Percentiles rank a stretch among this genome's conserved stretches.
phyloP scores from a whole-genome alignment of 2,888 invertebrate species.

The Phania funesta region DNA sequence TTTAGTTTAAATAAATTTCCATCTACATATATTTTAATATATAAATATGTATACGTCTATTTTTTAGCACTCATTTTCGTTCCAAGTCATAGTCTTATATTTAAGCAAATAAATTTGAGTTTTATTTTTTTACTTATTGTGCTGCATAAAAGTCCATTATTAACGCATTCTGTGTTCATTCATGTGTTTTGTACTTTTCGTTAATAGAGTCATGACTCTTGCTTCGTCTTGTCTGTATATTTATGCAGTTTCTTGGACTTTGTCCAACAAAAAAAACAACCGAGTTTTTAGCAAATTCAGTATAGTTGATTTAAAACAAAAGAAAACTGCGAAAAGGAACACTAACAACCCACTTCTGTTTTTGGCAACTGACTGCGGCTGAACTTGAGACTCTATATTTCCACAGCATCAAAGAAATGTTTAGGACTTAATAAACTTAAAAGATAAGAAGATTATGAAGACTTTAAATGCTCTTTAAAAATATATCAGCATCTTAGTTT shows the following conservation, averaged over 20 bases:
- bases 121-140: background rate
- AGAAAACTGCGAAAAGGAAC: constrained; percentile 12
- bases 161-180: constrained; percentile 45
- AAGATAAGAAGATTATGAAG: background rate
- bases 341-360: constrained; percentile 56
- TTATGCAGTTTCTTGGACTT: constrained; percentile 63
- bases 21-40: background rate
- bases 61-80: background rate
- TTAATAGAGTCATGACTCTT: constrained; percentile 50
- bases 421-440: constrained; percentile 24
- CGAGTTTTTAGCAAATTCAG: constrained; percentile 21
- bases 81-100: constrained; percentile 31
- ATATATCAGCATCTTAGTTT: background rate
- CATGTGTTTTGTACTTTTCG: constrained; percentile 35
- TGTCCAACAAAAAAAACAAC: constrained; percentile 59
- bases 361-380: constrained; percentile 52
- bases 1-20: background rate
- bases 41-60: background rate
- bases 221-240: constrained; percentile 31
- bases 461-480: background rate
- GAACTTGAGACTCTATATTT: constrained; percentile 65
- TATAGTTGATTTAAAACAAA: constrained; percentile 34
- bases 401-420: constrained; percentile 10
- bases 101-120: constrained; percentile 7
- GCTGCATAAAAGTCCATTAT: constrained; percentile 38